phyloP scores from a whole-genome alignment of 1,140 invertebrate genomes.

The Panagrolaimus sp. region DNA sequence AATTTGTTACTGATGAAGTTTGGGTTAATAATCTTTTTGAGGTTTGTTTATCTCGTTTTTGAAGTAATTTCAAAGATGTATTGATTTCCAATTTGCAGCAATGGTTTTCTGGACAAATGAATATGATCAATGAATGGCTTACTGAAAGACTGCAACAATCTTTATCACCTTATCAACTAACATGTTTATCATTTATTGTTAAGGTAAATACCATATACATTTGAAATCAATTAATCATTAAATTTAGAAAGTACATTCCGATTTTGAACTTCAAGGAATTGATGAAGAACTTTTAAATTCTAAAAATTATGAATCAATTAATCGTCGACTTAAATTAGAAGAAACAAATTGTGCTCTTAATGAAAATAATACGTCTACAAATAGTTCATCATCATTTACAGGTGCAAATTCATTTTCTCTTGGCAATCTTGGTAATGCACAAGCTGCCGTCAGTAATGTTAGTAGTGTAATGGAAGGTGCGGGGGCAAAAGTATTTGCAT shows the following conservation, averaged over 20 bases:
- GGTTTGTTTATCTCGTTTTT: conserved; percentile 61
- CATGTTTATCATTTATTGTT: conserved; percentile 87
- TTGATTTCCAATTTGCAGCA: conserved; percentile 68
- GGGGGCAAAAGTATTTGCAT: conserved; percentile 55
- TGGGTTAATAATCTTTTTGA: conserved; percentile 96
- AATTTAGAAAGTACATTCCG: conserved; percentile 94
- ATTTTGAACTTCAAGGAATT: conserved; percentile 96
- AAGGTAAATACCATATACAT: conserved; percentile 67
- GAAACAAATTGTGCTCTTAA: conserved; percentile 68
- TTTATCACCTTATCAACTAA: conserved; percentile 90
- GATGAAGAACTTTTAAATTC: conserved; percentile 95
- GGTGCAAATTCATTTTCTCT: conserved; percentile 17
- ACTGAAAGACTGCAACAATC: conserved; percentile 85
- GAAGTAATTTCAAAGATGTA: conserved; percentile 9
- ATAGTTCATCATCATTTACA: conserved; percentile 1
- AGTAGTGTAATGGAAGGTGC: conserved; percentile 54
- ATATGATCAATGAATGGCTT: conserved; percentile 87
- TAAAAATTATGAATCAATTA: conserved; percentile 87
- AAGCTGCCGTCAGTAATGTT: conserved; percentile 50
- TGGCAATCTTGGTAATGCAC: conserved; percentile 46
- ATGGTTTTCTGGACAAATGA: conserved; percentile 91
- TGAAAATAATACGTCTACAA: conserved; percentile 23
- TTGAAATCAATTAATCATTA: conserved; percentile 33
- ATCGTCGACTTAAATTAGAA: conserved; percentile 86
- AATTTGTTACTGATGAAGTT: conserved; percentile 90